Evolutionary conservation across 2,888 invertebrate genomes (phyloP).

Genomic region (Chrysolina americana): DNA sequence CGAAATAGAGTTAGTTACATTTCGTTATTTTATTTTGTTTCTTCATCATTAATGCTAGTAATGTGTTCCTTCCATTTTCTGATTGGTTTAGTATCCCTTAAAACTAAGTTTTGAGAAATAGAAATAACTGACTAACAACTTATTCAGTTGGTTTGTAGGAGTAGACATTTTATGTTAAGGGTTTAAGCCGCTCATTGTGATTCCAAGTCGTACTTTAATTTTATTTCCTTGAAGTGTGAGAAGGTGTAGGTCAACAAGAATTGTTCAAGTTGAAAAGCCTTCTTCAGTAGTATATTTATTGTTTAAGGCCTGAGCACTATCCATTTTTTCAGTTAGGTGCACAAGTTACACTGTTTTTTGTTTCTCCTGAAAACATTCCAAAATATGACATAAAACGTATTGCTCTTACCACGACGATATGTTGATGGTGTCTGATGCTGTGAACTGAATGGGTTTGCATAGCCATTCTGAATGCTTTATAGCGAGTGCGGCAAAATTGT

Average conservation of each 20-base stretch:
- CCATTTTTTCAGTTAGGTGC: not conserved
- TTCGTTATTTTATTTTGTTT: too few relatives aligned
- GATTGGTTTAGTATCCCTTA: too few relatives aligned
- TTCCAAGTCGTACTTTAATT: not conserved
- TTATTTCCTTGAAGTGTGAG: not conserved
- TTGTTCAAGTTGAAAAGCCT: not conserved
- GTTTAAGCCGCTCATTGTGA: conserved; percentile 2
- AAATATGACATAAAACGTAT: not conserved
- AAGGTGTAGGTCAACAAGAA: not conserved
- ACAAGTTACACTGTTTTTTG: not conserved
- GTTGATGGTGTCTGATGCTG: too few relatives aligned
- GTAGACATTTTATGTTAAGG: not conserved
- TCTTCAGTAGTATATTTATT: not conserved
- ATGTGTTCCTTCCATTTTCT: too few relatives aligned
- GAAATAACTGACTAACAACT: too few relatives aligned
- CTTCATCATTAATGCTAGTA: too few relatives aligned
- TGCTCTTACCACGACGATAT: not conserved
- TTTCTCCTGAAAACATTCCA: not conserved
- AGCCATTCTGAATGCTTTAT: too few relatives aligned
- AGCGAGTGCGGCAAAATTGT: too few relatives aligned
- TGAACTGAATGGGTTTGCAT: too few relatives aligned
- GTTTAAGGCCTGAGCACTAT: not conserved
- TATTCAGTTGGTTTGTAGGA: conserved; percentile 2
- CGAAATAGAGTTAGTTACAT: too few relatives aligned
- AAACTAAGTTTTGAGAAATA: too few relatives aligned